Base-by-base conservation (phyloP, 2,888 invertebrate species). In the Digitonthophagus gazella region DNA sequence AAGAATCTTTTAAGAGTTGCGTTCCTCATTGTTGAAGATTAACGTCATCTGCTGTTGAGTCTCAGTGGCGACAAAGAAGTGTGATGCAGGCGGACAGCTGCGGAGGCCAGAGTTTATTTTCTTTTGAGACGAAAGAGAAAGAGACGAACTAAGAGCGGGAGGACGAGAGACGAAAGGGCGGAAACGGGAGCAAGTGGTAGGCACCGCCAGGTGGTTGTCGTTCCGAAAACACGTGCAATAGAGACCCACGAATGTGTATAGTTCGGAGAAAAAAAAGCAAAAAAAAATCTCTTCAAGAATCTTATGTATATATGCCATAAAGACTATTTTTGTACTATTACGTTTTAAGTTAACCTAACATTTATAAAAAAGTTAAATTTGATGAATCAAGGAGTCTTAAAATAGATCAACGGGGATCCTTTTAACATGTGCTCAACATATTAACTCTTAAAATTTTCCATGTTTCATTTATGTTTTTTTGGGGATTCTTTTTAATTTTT, bases 171-270 rank as follows among this genome's bases (percentile, higher is more conserved):
- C 57, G 71, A 71, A 55, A 71, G 69, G 69, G 70, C 72, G 74
- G 73, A 73, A 74, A 67, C 70, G 65, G 70, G 67, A 72, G 71
- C 72, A 73, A 73, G 74, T 72, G 72, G 74, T 71, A 63, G 71
- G 55, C 64, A 65, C 19, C 64, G 72, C 74, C 74, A 74, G 75
- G 75, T 74, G 74, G 72, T 72, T 70, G 69, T 3, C 28, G 64
- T 64, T 66, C 54, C 14, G 58, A 55, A 61, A 65, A 70, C 70
- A 67, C 67, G 70, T 67, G 67, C 67, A 20, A 55, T 15, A 44
- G n/a, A 44, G 28, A 44, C 11, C 28, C 28, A 44, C 28, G 28
- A 44, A 44, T 44, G 11, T 44, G 28, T 44, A 44, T 11, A 44
- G 22, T 22, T 22, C 6, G 22, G 6, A 3, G 22, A 22, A 4